Percentiles rank a stretch among this genome's conserved stretches.
These are phyloP conservation scores for Staurois parvus DNA, from an alignment of 2,797 vertebrate species.

Conservation along the genomic window DNA sequence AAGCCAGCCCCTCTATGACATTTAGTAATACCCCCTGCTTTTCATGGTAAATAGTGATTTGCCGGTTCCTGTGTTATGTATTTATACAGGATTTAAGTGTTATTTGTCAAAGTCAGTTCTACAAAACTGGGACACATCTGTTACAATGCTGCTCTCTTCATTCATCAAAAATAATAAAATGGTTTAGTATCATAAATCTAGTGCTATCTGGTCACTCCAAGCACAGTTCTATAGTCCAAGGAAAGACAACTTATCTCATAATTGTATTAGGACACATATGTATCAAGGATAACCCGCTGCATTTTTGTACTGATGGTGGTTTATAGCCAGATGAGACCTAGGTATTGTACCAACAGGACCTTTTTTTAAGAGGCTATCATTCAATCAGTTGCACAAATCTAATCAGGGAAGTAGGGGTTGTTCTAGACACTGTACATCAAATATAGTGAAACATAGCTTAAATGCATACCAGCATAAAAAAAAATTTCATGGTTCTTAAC, in stretches of 20 bases:
- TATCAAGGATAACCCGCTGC: neutral
- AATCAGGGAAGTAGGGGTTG: neutral
- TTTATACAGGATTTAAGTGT: neutral
- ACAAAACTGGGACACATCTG: slow-evolving; percentile 37
- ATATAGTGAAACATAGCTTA: neutral
- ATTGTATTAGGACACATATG: slow-evolving; percentile 29
- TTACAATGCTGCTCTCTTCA: neutral
- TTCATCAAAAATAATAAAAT: neutral
- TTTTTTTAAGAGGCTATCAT: neutral
- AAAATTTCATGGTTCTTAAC: neutral
- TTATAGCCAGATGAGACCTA: slow-evolving; percentile 36
- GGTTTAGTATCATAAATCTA: slow-evolving; percentile 38
- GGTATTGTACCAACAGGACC: neutral
- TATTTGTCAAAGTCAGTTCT: slow-evolving; percentile 18
- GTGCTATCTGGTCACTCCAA: slow-evolving; percentile 5
- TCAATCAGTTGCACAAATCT: neutral
- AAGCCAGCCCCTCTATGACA: neutral
- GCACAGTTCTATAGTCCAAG: neutral
- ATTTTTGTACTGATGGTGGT: neutral
- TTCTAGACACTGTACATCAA: neutral
- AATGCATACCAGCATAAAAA: neutral
- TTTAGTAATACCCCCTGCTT: neutral
- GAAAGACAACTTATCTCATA: neutral
- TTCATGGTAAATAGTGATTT: neutral
- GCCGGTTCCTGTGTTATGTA: neutral